Base-by-base conservation (phyloP, 2,888 invertebrate species). In the Eucera pruinosa region DNA sequence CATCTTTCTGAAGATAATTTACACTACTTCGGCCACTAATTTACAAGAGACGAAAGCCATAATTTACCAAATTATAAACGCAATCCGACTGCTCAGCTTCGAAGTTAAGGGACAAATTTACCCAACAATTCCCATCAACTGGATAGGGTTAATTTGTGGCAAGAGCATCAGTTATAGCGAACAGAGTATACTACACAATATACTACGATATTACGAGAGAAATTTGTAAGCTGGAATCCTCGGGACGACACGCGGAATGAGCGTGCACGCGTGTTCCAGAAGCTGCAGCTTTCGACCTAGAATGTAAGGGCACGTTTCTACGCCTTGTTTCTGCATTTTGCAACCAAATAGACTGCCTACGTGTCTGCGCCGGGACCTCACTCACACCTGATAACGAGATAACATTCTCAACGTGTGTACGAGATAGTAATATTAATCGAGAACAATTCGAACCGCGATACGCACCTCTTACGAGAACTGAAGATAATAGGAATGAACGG, bases 201-300 rank as follows among this genome's bases (percentile, higher is more conserved):
- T 55, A 64, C 55, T 52, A 25, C 43, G 39, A 74, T 72, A 72
- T 72, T 58, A 65, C 50, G 25, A 6, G 45, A 72, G 65, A 58
- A 65, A 73, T 68, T 73, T 65, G 65, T 36, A 45, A n/a, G 9
- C 6, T 41, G 61, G 57, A 57, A 45, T 74, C 64, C 64, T 47
- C 27, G n/a, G 11, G 73, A 39, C 43, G 50, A 72, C 18, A 20
- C 48, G 39, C 20, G 25, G 23, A 41, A 45, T 13, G 36, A 64
- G 45, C 33, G 52, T 54, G 36, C 18, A 43, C 50, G 58, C 67
- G 66, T 62, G 73, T 27, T 23, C 9, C 41, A 39, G 27, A 39
- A 11, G 18, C 11, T 1, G 33, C 23, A 7, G 20, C 48, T 27
- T 27, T 15, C 15, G 27, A 33, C 33, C 25, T 41, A 41, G 6